phyloP scores from a whole-genome alignment of 2,888 invertebrate genomes.

The Galerucella nymphaeae region DNA sequence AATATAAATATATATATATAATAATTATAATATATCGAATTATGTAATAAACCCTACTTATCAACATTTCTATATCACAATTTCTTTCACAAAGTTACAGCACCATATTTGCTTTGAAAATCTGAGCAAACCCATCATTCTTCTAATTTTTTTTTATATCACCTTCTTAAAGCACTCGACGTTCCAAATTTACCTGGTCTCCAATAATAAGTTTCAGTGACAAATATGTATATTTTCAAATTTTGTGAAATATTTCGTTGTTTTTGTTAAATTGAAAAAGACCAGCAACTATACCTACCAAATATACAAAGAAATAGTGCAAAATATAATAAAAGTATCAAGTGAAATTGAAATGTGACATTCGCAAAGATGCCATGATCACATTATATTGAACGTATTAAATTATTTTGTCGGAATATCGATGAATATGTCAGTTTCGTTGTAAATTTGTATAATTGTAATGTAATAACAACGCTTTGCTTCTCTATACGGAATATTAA shows the following conservation, averaged over 20 bases:
- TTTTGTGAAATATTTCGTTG: constrained; percentile 31
- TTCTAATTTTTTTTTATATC: constrained; percentile 39
- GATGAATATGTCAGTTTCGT: too few relatives aligned
- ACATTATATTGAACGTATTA: too few relatives aligned
- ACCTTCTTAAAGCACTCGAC: constrained; percentile 37
- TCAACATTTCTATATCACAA: constrained; percentile 61
- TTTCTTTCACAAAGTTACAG: constrained; percentile 58
- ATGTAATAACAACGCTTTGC: too few relatives aligned
- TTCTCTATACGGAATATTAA: too few relatives aligned
- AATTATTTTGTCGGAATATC: too few relatives aligned
- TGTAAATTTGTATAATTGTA: too few relatives aligned
- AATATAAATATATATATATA: constrained; percentile 36
- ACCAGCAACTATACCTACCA: constrained; percentile 29
- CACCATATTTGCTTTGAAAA: constrained; percentile 55
- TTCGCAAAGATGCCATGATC: too few relatives aligned
- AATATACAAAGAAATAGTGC: constrained; percentile 17
- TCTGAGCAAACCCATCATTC: constrained; percentile 51
- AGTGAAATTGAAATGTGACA: too few relatives aligned
- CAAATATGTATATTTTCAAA: constrained; percentile 28
- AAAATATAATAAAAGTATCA: constrained; percentile 16
- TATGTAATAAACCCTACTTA: constrained; percentile 46
- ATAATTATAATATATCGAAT: constrained; percentile 30
- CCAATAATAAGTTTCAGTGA: constrained; percentile 21
- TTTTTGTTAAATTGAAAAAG: constrained; percentile 27
- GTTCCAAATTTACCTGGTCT: constrained; percentile 37